phyloP scores from a whole-genome alignment of 2,113 vertebrate species.

The Strix uralensis region DNA sequence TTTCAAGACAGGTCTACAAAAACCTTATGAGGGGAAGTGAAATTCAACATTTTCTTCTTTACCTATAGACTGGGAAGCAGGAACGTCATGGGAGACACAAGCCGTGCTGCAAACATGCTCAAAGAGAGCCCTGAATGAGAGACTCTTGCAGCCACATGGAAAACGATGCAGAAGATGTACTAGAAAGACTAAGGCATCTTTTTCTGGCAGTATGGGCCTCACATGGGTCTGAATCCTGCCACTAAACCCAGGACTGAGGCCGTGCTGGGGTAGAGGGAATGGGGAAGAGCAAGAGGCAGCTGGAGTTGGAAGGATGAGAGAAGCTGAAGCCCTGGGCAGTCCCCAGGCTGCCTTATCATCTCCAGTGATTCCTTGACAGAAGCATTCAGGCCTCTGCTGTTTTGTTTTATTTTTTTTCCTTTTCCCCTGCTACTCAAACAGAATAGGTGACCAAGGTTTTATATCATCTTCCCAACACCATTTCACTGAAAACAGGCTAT shows the following conservation, averaged over 20 bases:
- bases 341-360: too few species aligned
- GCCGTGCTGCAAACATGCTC: neutral
- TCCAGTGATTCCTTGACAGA: neutral
- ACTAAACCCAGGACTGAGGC: neutral
- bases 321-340: neutral
- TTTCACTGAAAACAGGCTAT: neutral
- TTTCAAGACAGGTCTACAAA: neutral
- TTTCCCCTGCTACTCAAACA: rapidly evolving
- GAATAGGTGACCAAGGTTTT: neutral
- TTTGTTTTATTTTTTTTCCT: rapidly evolving
- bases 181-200: neutral
- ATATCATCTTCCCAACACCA: neutral
- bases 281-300: neutral
- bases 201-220: neutral
- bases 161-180: neutral
- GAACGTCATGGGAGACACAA: neutral
- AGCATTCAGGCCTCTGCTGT: neutral
- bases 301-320: neutral
- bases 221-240: neutral
- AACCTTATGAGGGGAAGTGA: neutral
- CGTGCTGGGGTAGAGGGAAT: neutral
- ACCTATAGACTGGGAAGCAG: neutral
- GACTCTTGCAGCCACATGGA: rapidly evolving
- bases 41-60: neutral
- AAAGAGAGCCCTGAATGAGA: neutral